phyloP scores from a whole-genome alignment of 2,797 vertebrate species.

The Eremophila alpestris region DNA sequence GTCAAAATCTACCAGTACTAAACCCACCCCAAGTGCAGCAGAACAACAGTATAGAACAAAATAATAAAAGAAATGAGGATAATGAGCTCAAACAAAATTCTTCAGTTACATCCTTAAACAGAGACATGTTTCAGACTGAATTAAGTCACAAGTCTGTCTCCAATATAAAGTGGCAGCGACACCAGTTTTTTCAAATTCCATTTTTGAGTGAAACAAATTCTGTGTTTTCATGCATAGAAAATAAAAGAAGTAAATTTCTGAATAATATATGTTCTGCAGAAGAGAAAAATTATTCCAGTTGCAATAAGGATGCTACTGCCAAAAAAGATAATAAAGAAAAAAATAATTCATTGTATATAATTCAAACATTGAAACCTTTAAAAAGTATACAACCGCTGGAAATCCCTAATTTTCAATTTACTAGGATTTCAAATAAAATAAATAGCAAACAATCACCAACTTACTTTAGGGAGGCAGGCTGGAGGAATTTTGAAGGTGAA shows the following conservation, averaged over 20 bases:
- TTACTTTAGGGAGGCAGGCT: background rate
- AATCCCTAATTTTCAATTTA: constrained; percentile 43
- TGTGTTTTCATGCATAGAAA: background rate
- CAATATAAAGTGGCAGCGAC: background rate
- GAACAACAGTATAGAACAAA: no score
- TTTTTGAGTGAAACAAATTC: background rate
- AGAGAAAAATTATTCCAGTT: background rate
- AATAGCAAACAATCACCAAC: background rate
- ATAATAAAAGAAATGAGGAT: background rate
- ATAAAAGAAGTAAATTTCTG: background rate
- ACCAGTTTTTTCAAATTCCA: constrained; percentile 18
- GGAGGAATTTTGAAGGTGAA: constrained; percentile 1
- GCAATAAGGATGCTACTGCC: background rate
- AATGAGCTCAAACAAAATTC: background rate
- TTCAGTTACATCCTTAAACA: background rate
- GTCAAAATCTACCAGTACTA: background rate
- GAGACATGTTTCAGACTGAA: background rate
- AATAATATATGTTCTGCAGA: background rate
- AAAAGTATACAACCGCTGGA: background rate
- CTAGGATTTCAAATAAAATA: constrained; percentile 22
- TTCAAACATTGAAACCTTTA: constrained; percentile 4
- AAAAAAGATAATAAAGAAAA: background rate
- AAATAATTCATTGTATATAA: background rate
- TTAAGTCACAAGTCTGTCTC: background rate
- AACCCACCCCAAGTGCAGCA: background rate